These are phyloP conservation scores for Phortica magna DNA, from an alignment of 2,888 invertebrate genomes.

Conservation along the genomic window DNA sequence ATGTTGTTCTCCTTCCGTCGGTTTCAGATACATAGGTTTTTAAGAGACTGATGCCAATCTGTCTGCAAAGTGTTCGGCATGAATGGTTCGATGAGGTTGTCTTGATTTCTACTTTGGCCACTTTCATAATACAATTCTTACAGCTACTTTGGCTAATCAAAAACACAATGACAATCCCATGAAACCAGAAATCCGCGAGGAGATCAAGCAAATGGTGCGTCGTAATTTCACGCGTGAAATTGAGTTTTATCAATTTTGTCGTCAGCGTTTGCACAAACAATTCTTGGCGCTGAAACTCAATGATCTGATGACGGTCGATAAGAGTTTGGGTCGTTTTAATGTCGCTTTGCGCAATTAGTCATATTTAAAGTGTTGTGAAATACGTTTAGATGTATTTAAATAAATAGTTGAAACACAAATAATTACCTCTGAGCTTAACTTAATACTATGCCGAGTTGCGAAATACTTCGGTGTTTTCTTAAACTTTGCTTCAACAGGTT, in stretches of 20 bases:
- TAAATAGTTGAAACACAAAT: neutral
- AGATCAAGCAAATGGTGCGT: conserved; percentile 89
- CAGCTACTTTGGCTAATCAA: conserved; percentile 75
- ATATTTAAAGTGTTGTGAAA: neutral
- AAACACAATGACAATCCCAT: conserved; percentile 89
- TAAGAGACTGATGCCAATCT: neutral
- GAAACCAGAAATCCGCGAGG: conserved; percentile 90
- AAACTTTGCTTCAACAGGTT: too few species aligned
- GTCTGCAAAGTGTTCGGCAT: neutral
- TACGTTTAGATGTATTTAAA: neutral
- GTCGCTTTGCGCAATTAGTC: neutral
- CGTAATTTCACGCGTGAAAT: conserved; percentile 92
- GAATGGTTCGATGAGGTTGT: too few species aligned
- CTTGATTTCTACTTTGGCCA: neutral
- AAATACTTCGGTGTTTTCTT: too few species aligned
- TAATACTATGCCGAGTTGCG: too few species aligned
- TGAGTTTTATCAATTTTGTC: conserved; percentile 95
- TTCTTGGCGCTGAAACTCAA: conserved; percentile 82
- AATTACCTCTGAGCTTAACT: too few species aligned
- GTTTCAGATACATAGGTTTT: neutral
- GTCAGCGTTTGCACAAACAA: conserved; percentile 89
- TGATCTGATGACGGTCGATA: conserved; percentile 60
- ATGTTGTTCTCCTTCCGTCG: too few species aligned
- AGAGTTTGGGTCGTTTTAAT: conserved; percentile 45
- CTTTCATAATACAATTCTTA: conserved; percentile 43